phyloP scores from a whole-genome alignment of 1,140 invertebrate species.

The Pachypsylla venusta region DNA sequence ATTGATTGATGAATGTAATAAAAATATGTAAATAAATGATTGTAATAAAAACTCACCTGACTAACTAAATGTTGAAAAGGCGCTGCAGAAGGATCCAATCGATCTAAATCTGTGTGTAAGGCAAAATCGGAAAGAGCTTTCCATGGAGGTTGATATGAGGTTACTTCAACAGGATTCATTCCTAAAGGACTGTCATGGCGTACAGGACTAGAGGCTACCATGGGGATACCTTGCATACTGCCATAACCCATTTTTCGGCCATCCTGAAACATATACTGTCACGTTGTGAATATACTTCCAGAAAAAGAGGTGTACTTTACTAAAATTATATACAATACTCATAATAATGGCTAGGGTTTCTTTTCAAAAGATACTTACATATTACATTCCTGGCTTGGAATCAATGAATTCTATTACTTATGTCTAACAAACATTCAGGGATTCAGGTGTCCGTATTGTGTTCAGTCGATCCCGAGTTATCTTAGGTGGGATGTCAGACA shows the following conservation, averaged over 20 bases:
- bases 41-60: constrained; percentile 56
- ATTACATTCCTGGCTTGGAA: too few relatives aligned
- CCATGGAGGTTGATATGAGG: constrained; percentile 93
- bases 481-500: too few relatives aligned
- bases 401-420: too few relatives aligned
- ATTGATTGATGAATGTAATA: too few relatives aligned
- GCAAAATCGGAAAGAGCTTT: constrained; percentile 91
- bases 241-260: constrained; percentile 82
- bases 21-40: too few relatives aligned
- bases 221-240: constrained; percentile 85
- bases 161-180: constrained; percentile 75
- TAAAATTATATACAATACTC: too few relatives aligned
- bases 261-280: constrained; percentile 49
- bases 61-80: constrained; percentile 93
- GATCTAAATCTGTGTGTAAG: constrained; percentile 79
- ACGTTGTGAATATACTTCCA: constrained; percentile 25
- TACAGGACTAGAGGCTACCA: constrained; percentile 90
- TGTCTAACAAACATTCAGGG: too few relatives aligned
- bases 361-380: too few relatives aligned
- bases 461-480: too few relatives aligned
- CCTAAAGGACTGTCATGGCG: constrained; percentile 78
- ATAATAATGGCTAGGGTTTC: too few relatives aligned
- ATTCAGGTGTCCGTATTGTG: too few relatives aligned
- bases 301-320: too few relatives aligned
- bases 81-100: constrained; percentile 64